Conservation (phyloP, 2,113 vertebrate species). For the Glaucomys volans region DNA sequence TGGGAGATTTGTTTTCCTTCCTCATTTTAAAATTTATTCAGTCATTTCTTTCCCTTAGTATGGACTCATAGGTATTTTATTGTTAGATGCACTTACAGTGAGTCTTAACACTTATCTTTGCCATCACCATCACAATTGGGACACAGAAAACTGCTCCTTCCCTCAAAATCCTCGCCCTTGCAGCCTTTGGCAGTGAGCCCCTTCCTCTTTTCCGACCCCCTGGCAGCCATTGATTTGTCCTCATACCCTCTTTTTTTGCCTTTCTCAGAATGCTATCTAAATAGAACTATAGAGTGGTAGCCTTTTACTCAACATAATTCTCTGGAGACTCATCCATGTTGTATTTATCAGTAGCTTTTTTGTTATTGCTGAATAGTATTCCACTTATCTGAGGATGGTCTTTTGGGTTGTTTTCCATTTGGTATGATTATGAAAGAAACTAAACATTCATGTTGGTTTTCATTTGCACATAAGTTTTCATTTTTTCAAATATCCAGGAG, state of each 20-base stretch:
- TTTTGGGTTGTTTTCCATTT: slow-evolving; percentile 2
- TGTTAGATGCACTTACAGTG: not conserved
- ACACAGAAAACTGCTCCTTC: not conserved
- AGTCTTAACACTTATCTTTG: not conserved
- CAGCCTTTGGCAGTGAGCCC: not conserved
- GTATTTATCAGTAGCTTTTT: not conserved
- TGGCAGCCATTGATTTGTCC: not conserved
- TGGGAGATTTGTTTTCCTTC: not conserved
- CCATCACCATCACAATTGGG: not conserved
- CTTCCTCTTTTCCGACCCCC: not conserved
- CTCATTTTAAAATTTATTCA: not conserved
- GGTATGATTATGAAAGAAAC: not conserved
- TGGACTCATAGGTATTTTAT: not conserved
- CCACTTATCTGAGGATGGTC: not conserved
- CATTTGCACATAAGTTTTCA: not conserved
- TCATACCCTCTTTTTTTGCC: not conserved
- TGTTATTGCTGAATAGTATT: not conserved
- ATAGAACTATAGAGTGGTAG: not conserved
- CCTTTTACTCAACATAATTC: not conserved
- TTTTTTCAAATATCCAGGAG: not conserved
- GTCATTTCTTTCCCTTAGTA: not conserved
- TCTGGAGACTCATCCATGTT: not conserved
- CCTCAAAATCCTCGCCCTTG: not conserved
- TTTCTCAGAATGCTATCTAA: not conserved
- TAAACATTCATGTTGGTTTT: not conserved